Conservation (phyloP, 2,888 invertebrate genomes). For the Xanthorhoe designata region DNA sequence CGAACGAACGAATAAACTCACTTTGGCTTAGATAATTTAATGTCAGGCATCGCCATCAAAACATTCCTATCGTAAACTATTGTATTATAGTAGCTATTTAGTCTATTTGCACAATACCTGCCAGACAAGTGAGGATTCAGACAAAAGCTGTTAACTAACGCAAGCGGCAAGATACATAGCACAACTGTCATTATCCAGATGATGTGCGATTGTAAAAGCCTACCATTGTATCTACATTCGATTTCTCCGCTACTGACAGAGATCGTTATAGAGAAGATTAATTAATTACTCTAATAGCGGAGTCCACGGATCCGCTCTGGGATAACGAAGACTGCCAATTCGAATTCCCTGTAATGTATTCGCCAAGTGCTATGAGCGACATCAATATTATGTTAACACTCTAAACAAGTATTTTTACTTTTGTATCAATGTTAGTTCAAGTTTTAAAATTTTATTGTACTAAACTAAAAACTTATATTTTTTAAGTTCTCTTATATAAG, state of each 20-base stretch:
- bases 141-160: too few species aligned
- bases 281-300: neutral
- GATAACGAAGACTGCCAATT: conserved; percentile 3
- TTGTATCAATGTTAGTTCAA: too few species aligned
- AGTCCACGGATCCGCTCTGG: conserved; percentile 3
- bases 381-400: neutral
- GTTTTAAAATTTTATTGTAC: too few species aligned
- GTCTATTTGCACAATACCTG: neutral
- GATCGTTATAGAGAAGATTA: conserved; percentile 3
- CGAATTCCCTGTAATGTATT: neutral
- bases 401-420: too few species aligned
- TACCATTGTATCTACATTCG: neutral
- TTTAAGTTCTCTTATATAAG: too few species aligned
- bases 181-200: neutral
- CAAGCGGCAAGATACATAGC: too few species aligned
- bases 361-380: neutral
- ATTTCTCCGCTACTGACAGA: conserved; percentile 7
- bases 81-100: neutral
- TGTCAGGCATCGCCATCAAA: neutral
- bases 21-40: too few species aligned
- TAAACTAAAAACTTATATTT: too few species aligned
- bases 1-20: too few species aligned
- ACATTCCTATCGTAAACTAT: too few species aligned
- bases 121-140: neutral
- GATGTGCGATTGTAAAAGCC: neutral